These are phyloP conservation scores for Bembecia ichneumoniformis DNA, from an alignment of 2,888 invertebrate species.

Conservation along the genomic window DNA sequence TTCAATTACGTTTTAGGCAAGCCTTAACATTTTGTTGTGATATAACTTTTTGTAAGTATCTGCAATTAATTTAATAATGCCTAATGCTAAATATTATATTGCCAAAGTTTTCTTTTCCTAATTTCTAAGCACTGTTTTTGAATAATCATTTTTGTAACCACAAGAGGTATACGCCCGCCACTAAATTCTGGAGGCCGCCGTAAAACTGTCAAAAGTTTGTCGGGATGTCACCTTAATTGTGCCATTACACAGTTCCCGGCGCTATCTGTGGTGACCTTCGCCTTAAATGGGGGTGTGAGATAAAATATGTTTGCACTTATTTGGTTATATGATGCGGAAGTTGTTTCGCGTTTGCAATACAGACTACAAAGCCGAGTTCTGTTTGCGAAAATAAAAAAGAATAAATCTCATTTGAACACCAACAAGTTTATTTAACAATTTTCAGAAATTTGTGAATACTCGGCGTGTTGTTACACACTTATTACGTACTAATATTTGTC, in stretches of 20 bases:
- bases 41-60: no score
- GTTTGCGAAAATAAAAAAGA: no score
- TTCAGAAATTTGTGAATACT: no score
- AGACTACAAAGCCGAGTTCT: neutral
- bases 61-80: no score
- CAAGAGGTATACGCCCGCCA: slow-evolving; percentile 1
- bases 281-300: neutral
- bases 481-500: no score
- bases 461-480: no score
- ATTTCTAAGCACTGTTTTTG: neutral
- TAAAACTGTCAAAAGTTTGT: slow-evolving; percentile 21
- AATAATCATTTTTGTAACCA: neutral
- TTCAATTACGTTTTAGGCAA: no score
- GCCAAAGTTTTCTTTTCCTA: neutral
- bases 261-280: slow-evolving; percentile 15
- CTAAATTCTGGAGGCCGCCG: slow-evolving; percentile 13
- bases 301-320: neutral
- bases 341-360: neutral
- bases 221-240: slow-evolving; percentile 19
- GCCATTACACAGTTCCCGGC: slow-evolving; percentile 17
- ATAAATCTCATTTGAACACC: no score
- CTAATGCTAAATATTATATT: no score
- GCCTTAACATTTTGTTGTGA: no score
- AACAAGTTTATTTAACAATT: no score
- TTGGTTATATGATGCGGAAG: neutral